phyloP scores from a whole-genome alignment of 2,888 invertebrate species.

The Omphaloscelis lunosa region DNA sequence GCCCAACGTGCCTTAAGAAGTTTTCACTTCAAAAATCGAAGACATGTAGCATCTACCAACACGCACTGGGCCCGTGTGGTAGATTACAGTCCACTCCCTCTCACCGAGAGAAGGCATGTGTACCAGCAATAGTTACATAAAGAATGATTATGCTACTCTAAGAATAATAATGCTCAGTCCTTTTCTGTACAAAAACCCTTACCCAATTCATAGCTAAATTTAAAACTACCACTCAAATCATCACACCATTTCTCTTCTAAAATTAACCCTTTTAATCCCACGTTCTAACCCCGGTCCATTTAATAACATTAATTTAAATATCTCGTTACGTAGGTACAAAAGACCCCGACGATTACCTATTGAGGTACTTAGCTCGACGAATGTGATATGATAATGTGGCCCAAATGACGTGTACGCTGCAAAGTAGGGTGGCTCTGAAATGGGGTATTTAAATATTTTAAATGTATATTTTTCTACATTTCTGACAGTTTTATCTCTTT shows the following conservation, averaged over 20 bases:
- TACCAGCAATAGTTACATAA: too few species aligned
- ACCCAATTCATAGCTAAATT: background rate
- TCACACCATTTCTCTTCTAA: conserved; percentile 8
- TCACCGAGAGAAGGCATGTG: too few species aligned
- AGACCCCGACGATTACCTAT: conserved; percentile 19
- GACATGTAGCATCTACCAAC: too few species aligned
- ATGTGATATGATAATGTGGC: conserved; percentile 31
- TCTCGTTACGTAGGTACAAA: conserved; percentile 36
- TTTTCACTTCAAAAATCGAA: too few species aligned
- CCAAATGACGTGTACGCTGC: conserved; percentile 12
- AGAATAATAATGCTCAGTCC: too few species aligned
- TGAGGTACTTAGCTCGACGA: conserved; percentile 24
- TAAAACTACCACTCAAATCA: background rate
- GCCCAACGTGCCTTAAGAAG: too few species aligned
- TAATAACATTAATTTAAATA: conserved; percentile 43
- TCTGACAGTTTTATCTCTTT: conserved; percentile 28
- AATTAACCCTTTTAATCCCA: conserved; percentile 14
- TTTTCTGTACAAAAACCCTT: background rate
- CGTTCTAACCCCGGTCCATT: conserved; percentile 9
- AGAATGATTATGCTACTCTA: too few species aligned
- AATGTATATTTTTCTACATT: conserved; percentile 37
- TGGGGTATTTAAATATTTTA: background rate
- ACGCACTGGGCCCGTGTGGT: too few species aligned
- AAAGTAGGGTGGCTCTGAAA: conserved; percentile 9
- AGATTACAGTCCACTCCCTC: too few species aligned